A percentile compares a stretch with the other conserved stretches of the same genome.
These are phyloP conservation scores for Sorex maritimensis DNA, from an alignment of 2,797 vertebrate genomes.

Conservation along the genomic window DNA sequence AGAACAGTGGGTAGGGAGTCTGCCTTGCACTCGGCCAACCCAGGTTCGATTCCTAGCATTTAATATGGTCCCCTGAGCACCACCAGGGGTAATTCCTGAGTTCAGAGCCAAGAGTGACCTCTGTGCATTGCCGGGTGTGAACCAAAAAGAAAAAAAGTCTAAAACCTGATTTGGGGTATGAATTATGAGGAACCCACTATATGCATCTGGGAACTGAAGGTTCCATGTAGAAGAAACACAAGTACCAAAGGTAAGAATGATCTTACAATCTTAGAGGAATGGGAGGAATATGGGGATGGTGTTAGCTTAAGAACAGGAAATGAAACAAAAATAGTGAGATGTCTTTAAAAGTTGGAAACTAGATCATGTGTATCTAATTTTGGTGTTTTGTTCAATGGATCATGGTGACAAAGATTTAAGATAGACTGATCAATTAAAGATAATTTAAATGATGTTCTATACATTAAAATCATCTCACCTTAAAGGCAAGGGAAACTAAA, in stretches of 20 bases:
- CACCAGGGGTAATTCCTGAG: too few relatives aligned
- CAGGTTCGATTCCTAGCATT: too few relatives aligned
- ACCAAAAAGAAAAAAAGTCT: not conserved
- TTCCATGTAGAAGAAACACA: not conserved
- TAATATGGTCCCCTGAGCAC: too few relatives aligned
- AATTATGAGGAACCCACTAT: not conserved
- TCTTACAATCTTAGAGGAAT: not conserved
- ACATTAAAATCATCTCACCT: not conserved
- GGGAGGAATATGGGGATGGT: not conserved
- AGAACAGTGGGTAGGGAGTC: too few relatives aligned
- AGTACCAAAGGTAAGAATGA: not conserved
- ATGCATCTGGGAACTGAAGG: not conserved
- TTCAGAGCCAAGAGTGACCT: too few relatives aligned
- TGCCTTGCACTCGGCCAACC: too few relatives aligned
- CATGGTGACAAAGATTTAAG: conserved; percentile 6
- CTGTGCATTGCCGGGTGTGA: too few relatives aligned
- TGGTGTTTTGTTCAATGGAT: not conserved
- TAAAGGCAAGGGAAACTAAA: too few relatives aligned
- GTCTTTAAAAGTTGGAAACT: not conserved
- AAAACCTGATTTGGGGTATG: not conserved
- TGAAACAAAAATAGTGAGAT: not conserved
- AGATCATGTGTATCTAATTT: not conserved
- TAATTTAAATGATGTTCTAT: not conserved
- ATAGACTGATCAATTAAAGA: not conserved
- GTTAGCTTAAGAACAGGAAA: not conserved